Base-by-base conservation (phyloP, 2,888 invertebrate genomes). In the Apeira syringaria region DNA sequence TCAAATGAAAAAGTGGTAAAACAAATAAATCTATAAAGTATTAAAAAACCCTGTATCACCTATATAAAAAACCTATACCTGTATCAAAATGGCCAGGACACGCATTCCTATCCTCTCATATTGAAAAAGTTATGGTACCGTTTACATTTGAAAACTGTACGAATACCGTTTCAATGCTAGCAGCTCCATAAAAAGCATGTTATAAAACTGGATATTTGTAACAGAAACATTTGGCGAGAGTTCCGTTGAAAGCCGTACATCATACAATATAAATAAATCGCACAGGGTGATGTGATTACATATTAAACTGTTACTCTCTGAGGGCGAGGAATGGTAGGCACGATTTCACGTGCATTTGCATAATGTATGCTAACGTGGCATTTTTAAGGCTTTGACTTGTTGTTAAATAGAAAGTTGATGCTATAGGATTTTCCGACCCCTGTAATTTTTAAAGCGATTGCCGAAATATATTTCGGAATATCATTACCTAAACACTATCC, bases 361-460 rank as follows among this genome's bases (percentile, higher is more conserved):
- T 56, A 56, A 52, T 52, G 48, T 50, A 56, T 50, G 48, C 35
- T 9, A 39, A 43, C 40, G 41, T 29, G 29, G 41, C 34, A 40
- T 47, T 44, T 53, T 51, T 53, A 46, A 50, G 42, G 35, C 42
- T 51, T 49, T 46, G 41, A 33, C 46, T 34, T 54, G 47, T 48
- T 35, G 49, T 31, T 43, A 42, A 39, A 47, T 44, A 50, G 27
- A 44, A 32, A 33, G 31, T 22, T 34, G 11, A 33, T 17, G 37
- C 13, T 46, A 42, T 48, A 43, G 41, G 30, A 47, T 48, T 47
- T 43, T 50, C 15, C 32, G 47, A 20, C 39, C 28, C 30, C 38
- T 26, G 33, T 43, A n/a, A 43, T 32, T 42, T 37, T 34, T n/a
- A n/a, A n/a, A n/a, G n/a, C n/a, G n/a, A n/a, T n/a, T n/a, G n/a